A percentile compares a stretch with the other conserved stretches of the same genome.
phyloP scores from a whole-genome alignment of 2,113 vertebrate genomes.

The Pelvicachromis taeniatus region DNA sequence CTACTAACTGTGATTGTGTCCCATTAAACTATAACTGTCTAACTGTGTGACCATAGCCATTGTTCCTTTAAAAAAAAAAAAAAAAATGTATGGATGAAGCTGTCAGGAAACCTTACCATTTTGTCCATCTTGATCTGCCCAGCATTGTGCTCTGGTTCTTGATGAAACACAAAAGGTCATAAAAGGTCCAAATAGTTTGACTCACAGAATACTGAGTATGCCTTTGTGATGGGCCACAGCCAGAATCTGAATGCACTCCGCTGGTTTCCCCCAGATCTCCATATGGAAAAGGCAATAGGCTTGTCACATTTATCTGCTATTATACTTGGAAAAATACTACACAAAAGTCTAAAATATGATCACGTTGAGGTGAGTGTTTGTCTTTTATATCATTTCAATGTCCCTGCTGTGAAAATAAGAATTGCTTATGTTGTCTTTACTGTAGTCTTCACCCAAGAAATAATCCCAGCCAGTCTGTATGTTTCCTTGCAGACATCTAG shows the following conservation, averaged over 20 bases:
- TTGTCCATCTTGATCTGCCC: neutral
- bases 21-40: slow-evolving; percentile 26
- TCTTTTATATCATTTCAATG: neutral
- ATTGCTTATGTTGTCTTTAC: neutral
- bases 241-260: neutral
- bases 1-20: slow-evolving; percentile 14
- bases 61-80: neutral
- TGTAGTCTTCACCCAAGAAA: neutral
- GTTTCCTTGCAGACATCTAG: neutral
- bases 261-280: neutral
- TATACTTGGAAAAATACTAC: neutral
- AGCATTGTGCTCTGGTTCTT: slow-evolving; percentile 9
- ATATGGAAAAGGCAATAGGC: neutral
- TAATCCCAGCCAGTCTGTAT: neutral
- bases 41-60: neutral
- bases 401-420: neutral
- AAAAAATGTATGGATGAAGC: neutral
- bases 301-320: neutral
- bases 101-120: neutral
- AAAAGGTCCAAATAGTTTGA: slow-evolving; percentile 15
- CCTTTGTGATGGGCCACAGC: neutral
- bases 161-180: slow-evolving; percentile 50
- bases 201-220: slow-evolving; percentile 18
- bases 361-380: neutral
- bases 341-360: neutral